These are phyloP conservation scores for Hirtodrosophila alboralis DNA, from an alignment of 2,888 invertebrate genomes.

Conservation along the genomic window DNA sequence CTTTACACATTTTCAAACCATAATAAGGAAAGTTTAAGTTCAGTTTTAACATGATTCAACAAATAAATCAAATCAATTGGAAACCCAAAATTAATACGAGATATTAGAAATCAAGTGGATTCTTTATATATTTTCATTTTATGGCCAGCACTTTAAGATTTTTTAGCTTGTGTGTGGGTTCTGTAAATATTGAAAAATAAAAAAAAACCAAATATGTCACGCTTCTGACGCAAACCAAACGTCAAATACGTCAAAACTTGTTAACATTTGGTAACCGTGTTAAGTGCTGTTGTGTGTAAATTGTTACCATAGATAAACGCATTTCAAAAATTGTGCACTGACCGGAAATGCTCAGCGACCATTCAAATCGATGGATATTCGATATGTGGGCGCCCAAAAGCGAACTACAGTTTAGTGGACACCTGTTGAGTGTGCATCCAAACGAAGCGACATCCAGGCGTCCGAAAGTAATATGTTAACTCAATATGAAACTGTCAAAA, in stretches of 20 bases:
- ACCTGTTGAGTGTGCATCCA: slow-evolving; percentile 42
- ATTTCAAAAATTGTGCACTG: slow-evolving; percentile 52
- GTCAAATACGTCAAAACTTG: slow-evolving; percentile 27
- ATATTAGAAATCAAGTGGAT: slow-evolving; percentile 27
- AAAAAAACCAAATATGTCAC: too few species aligned
- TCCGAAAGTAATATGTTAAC: too few species aligned
- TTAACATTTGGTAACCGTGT: slow-evolving; percentile 27
- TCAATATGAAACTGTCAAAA: too few species aligned
- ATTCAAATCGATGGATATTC: slow-evolving; percentile 38
- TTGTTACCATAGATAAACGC: slow-evolving; percentile 44
- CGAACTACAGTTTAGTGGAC: slow-evolving; percentile 1
- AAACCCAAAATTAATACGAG: slow-evolving; percentile 34
- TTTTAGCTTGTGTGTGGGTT: slow-evolving; percentile 4
- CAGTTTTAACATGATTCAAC: too few species aligned
- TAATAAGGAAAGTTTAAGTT: too few species aligned
- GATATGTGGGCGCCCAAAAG: slow-evolving; percentile 26
- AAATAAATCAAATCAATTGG: slow-evolving; percentile 27
- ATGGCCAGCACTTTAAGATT: slow-evolving; percentile 1
- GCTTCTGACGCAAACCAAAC: slow-evolving; percentile 19
- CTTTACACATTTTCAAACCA: not conserved
- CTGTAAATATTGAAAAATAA: slow-evolving; percentile 18
- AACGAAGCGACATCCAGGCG: slow-evolving; percentile 3
- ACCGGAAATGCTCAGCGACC: slow-evolving; percentile 47
- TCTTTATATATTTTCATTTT: slow-evolving; percentile 36
- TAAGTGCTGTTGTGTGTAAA: slow-evolving; percentile 35